phyloP scores from a whole-genome alignment of 2,797 vertebrate species.

The Xenentodon cancila region DNA sequence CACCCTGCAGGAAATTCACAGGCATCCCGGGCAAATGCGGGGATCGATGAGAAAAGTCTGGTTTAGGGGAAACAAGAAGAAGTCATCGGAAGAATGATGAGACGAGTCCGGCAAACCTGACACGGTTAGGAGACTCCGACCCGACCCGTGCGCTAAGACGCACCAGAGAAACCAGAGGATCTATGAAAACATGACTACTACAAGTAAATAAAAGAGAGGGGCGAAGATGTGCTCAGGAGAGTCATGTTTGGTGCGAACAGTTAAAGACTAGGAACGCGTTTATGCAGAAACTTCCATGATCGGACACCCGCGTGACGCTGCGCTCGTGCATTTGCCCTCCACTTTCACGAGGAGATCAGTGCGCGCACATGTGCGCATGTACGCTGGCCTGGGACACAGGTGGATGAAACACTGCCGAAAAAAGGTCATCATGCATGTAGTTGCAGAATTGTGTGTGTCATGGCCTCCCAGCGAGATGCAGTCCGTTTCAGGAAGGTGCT shows the following conservation, averaged over 20 bases:
- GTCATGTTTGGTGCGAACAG: background rate
- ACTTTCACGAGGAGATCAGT: too few species aligned
- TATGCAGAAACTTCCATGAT: background rate
- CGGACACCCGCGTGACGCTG: too few species aligned
- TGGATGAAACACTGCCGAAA: slow-evolving; percentile 29
- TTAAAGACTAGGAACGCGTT: background rate
- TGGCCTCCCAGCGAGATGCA: background rate
- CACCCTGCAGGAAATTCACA: slow-evolving; percentile 2
- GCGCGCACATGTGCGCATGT: too few species aligned
- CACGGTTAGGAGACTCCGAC: too few species aligned
- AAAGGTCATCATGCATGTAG: background rate
- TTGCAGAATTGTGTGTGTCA: background rate
- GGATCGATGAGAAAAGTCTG: background rate
- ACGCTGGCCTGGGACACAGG: slow-evolving; percentile 14
- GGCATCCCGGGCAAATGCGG: background rate
- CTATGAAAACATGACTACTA: background rate
- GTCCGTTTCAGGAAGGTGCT: background rate
- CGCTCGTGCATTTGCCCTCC: too few species aligned
- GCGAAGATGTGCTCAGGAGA: background rate
- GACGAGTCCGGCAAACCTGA: too few species aligned
- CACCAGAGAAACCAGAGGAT: background rate
- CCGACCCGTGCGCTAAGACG: too few species aligned
- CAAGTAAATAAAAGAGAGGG: background rate
- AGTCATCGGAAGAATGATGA: too few species aligned
- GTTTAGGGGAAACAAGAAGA: too few species aligned